Conservation (phyloP, 2,888 invertebrate genomes). For the Isoperla grammatica region DNA sequence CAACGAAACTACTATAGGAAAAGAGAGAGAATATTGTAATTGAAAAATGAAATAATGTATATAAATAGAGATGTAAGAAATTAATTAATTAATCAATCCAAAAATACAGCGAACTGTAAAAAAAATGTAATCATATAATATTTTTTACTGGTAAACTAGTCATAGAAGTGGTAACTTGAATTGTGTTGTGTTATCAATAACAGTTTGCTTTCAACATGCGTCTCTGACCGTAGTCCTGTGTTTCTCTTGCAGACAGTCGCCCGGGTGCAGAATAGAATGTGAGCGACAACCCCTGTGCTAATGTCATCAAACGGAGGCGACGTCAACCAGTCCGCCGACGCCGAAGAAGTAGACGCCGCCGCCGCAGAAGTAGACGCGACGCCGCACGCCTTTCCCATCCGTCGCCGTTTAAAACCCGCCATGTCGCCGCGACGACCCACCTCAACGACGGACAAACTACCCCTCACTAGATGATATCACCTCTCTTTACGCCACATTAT, state of each 20-base stretch:
- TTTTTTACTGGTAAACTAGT: too few species aligned
- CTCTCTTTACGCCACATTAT: conserved; percentile 4
- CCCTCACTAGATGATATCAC: conserved; percentile 25
- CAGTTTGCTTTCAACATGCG: too few species aligned
- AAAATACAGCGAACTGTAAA: too few species aligned
- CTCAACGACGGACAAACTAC: neutral
- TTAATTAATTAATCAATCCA: too few species aligned
- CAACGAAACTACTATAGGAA: too few species aligned
- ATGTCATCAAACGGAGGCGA: conserved; percentile 8
- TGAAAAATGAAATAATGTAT: too few species aligned
- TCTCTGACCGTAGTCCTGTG: neutral
- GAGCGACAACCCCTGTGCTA: conserved; percentile 2
- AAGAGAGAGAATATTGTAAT: too few species aligned
- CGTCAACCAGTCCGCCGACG: neutral
- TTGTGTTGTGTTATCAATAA: too few species aligned
- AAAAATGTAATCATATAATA: too few species aligned
- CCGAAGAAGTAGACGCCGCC: conserved; percentile 1
- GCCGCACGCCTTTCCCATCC: neutral
- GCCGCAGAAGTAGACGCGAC: too few species aligned
- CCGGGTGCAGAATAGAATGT: neutral
- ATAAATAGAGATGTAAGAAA: too few species aligned
- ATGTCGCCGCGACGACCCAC: neutral
- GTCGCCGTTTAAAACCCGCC: conserved; percentile 3
- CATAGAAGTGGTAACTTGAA: too few species aligned
- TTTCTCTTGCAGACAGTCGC: neutral